Evolutionary conservation across 2,113 vertebrate genomes (phyloP), one percentile per base, ranked within the genome.

Genomic region (Leiothrix lutea): DNA sequence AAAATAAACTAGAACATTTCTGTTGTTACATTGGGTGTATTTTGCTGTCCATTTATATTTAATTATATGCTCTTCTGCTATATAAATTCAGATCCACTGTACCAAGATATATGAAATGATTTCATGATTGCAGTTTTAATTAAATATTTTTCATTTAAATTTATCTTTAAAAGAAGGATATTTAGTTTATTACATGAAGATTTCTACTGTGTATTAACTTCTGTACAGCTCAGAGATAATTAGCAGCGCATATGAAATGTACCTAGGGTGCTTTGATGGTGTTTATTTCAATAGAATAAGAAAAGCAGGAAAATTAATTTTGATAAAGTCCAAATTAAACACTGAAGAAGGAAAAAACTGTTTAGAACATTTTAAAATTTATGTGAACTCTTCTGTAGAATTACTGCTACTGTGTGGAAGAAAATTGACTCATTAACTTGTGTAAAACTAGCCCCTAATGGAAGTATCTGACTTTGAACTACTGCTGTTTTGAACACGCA

Each of bases 351-450:
- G 3, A 26, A 45, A 71, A 72, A 65, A 8, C 40, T 71, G 5
- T 57, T 38, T 47, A 82, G 16, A 38, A 77, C 13, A 65, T 64
- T 33, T 92, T 48, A 12, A 87, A 91, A 36, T 74, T 92, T 64
- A 83, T 71, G 21, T 90, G n/a, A 71, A 25, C 17, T 74, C 33
- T 45, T 47, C 70, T 66, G 75, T 83, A 50, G 48, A 51, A 94
- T 90, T 90, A 90, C 50, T 21, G 35, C 22, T 90, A 62, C 61
- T 74, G 38, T 77, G 53, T 36, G 40, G 60, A 92, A 94, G 83
- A 92, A 97, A 97, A 86, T 28, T 35, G 93, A 69, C 79, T 96
- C 96, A 97, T 97, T 97, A 97, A 82, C 88, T 96, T 44, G 38
- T 60, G 58, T 10, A 94, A 90, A 96, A 95, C 94, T 79, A 80